phyloP scores from a whole-genome alignment of 35 echinoderm and acorn worm genomes.

The Heliocidaris tuberculata region DNA sequence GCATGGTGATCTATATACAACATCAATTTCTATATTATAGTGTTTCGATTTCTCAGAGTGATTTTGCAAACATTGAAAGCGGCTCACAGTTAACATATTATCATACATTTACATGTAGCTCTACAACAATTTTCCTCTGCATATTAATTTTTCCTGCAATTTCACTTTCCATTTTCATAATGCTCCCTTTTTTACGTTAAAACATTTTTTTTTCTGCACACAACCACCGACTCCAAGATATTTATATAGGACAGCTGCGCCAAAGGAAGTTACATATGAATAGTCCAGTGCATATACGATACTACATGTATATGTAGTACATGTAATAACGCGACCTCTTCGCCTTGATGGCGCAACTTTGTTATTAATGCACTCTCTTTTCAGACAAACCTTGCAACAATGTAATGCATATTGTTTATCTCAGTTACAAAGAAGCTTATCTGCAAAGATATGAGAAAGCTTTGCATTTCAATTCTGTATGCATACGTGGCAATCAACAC shows the following conservation, averaged over 20 bases:
- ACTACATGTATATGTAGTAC: not conserved
- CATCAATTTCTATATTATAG: conserved; percentile 5
- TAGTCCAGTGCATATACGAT: not conserved
- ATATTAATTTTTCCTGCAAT: not conserved
- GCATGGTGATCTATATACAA: not conserved
- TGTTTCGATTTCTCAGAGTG: not conserved
- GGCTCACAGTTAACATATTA: not conserved
- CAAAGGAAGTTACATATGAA: not conserved
- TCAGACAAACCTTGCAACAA: too few species aligned
- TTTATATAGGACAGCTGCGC: not conserved
- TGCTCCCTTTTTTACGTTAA: not conserved
- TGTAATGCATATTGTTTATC: too few species aligned
- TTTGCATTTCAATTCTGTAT: not conserved
- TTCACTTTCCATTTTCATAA: not conserved
- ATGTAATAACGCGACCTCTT: not conserved
- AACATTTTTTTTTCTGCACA: not conserved
- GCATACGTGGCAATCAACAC: not conserved
- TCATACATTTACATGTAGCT: not conserved
- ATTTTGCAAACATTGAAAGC: not conserved
- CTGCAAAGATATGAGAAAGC: not conserved
- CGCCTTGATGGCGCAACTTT: not conserved
- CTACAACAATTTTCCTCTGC: not conserved
- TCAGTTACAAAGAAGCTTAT: not conserved
- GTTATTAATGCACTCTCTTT: not conserved
- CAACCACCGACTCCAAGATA: not conserved